phyloP scores from a whole-genome alignment of 2,113 vertebrate genomes.

The Eolophus roseicapilla region DNA sequence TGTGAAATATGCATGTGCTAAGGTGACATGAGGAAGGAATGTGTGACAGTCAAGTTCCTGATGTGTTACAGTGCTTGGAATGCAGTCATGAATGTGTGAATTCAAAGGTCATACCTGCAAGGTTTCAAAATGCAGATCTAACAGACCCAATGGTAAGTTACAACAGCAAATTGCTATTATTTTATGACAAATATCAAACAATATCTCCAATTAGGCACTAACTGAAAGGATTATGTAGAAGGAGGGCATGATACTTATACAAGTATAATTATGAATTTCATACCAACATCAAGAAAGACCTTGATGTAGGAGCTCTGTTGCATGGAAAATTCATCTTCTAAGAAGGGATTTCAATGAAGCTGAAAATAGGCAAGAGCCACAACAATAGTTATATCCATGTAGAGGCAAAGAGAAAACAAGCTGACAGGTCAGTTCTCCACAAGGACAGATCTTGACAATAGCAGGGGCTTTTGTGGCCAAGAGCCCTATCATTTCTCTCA shows the following conservation, averaged over 20 bases:
- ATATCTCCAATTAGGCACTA: background rate
- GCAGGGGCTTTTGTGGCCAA: background rate
- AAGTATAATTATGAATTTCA: background rate
- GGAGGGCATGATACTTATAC: background rate
- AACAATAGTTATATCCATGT: background rate
- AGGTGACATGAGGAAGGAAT: background rate
- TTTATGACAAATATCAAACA: background rate
- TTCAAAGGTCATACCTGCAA: background rate
- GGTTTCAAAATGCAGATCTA: background rate
- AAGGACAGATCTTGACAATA: background rate
- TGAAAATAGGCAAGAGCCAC: background rate
- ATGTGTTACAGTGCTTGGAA: background rate
- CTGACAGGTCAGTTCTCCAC: background rate
- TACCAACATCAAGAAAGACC: background rate
- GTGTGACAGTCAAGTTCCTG: background rate
- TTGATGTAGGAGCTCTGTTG: background rate
- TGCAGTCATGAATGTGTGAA: background rate
- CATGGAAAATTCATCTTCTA: background rate
- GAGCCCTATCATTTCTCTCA: background rate
- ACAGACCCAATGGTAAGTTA: background rate
- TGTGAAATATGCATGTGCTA: conserved; percentile 36
- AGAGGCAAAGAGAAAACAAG: background rate
- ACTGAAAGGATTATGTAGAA: background rate
- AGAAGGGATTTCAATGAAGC: background rate
- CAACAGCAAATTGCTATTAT: background rate